Percentiles rank a stretch among this genome's conserved stretches.
These are phyloP conservation scores for Oncorhynchus kisutch DNA, from an alignment of 2,113 vertebrate species.

Conservation along the genomic window DNA sequence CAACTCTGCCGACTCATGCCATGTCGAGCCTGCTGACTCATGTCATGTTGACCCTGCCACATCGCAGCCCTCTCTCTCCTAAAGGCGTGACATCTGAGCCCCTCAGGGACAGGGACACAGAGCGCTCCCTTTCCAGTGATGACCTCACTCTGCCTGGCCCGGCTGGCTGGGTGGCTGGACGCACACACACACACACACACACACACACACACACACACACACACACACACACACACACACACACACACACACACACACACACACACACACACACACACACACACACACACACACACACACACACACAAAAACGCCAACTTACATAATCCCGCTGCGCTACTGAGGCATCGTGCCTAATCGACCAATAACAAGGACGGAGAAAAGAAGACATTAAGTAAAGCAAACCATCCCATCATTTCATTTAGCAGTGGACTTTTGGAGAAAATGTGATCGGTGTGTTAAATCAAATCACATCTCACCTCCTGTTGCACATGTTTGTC, in stretches of 20 bases:
- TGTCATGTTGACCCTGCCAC: no score
- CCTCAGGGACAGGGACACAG: no score
- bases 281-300: background rate
- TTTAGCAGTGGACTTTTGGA: no score
- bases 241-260: background rate
- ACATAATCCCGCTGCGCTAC: conserved; percentile 40
- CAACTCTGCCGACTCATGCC: no score
- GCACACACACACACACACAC: conserved; percentile 3
- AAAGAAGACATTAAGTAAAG: background rate
- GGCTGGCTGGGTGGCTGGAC: background rate
- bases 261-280: background rate
- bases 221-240: background rate
- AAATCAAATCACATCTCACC: no score
- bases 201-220: background rate
- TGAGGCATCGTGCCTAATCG: conserved; percentile 29
- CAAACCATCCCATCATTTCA: no score
- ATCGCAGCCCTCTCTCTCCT: background rate
- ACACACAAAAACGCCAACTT: conserved; percentile 8
- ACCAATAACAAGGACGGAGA: conserved; percentile 10
- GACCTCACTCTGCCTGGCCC: no score
- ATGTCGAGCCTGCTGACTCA: no score
- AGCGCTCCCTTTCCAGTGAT: no score
- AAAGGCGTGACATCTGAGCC: background rate
- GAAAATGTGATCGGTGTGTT: no score
- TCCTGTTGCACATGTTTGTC: no score